Base-by-base conservation (phyloP, 2,888 invertebrate species). In the Phania funesta region DNA sequence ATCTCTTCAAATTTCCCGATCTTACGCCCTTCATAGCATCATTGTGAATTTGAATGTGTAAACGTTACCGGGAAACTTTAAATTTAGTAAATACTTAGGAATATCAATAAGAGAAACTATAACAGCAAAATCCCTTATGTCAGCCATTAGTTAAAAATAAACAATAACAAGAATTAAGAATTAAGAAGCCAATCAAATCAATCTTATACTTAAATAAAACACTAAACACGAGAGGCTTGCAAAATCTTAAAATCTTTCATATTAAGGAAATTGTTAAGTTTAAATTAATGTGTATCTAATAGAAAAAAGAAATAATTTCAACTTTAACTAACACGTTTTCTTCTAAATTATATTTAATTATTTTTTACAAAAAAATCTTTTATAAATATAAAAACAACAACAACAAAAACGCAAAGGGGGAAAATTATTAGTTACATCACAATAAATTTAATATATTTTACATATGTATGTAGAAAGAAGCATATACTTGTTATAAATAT, bases 1-100 rank as follows among this genome's bases (percentile, higher is more conserved):
- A 89, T 80, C 90, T 93, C 4, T 90, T 96, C 91, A 95, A 95
- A 89, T 93, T 96, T 87, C 96, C 96, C 0, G 96, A 96, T 91
- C 92, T 96, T 65, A 93, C 95, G 81, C 94, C 94, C 13, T 90
- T 89, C 83, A 89, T 90, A 71, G 90, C 89, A 32, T 85, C 90
- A 77, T 86, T 89, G 78, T 89, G 87, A 84, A 75, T 29, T 26
- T 38, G 9, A 44, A 22, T 20, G 32, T n/a, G 38, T 16, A 64
- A 18, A 29, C 8, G 18, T 44, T 1, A 24, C 16, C 0, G 32
- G 35, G 6, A 18, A 38, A 65, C 8, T 38, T 62, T 38, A 38
- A 67, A 38, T 54, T 68, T 46, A 44, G 26, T 5, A 60, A 52
- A 20, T 8, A 22, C 18, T 60, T 58, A 35, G 22, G 44, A 24